Base-by-base conservation (phyloP, 1,140 invertebrate species). In the Drosophila parabipectinata region DNA sequence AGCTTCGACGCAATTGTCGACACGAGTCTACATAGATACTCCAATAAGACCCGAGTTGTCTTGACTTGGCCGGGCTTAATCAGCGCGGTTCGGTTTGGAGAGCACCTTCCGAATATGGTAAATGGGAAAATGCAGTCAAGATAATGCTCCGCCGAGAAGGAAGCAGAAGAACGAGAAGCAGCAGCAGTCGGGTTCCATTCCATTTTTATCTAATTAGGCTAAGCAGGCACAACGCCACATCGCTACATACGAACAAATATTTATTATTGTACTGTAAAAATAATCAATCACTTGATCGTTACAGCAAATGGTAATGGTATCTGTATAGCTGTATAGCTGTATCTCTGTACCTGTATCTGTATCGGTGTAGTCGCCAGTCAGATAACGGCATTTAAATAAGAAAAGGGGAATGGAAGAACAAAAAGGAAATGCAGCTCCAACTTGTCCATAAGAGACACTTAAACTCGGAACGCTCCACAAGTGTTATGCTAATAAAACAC, bases 121-220 rank as follows among this genome's bases (percentile, higher is more conserved):
- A 87, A 87, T 87, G 82, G 79, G 84, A 76, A 81, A 71, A 71
- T 66, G 73, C 58, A 68, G 55, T 47, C 68, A 57, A 81, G 79
- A 81, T 82, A 77, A 81, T 66, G 55, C 58, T 30, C 34, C 57
- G 12, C 21, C 26, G 39, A 53, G 50, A 69, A 59, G 26, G 37
- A 15, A 28, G 41, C 21, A 26, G 12, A 12, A 41, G 44, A 44
- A 41, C 34, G 44, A 39, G 41, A 21, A 51, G 24, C 30, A 32
- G 26, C 37, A 53, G 14, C 7, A 37, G 34, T 59, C 61, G 39
- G 64, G 50, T 69, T 67, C 64, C 66, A 69, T 71, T 62, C 82
- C 82, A 87, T 88, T 87, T 87, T 87, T 87, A 87, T 87, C 83
- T 87, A 87, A 87, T 87, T 87, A 87, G 83, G 83, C 83, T 87